Percentiles rank a stretch among this genome's conserved stretches.
phyloP scores from a whole-genome alignment of 2,797 vertebrate species.

The Pseudomugil tenellus region DNA sequence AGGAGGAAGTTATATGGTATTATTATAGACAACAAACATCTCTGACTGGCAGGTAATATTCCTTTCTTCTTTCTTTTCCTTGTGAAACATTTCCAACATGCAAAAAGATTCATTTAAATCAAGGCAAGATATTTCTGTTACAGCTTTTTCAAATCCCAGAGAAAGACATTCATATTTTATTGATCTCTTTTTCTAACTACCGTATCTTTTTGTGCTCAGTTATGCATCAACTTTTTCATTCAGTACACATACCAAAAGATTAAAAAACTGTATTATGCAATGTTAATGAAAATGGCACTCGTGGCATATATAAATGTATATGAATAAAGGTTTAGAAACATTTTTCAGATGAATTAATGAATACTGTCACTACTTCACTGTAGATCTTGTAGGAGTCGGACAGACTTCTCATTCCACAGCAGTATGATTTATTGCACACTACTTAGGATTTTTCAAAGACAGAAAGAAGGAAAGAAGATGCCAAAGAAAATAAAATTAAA shows the following conservation, averaged over 20 bases:
- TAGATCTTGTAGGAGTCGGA: conserved; percentile 1
- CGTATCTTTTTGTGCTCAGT: neutral
- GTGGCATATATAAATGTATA: neutral
- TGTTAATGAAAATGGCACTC: conserved; percentile 2
- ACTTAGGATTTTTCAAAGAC: conserved; percentile 15
- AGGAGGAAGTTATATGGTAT: neutral
- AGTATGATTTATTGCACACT: conserved; percentile 1
- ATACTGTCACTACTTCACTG: neutral
- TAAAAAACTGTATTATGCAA: neutral
- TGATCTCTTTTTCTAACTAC: neutral
- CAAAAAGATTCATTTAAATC: neutral
- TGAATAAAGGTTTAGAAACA: neutral
- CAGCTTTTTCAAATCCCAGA: neutral
- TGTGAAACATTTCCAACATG: neutral
- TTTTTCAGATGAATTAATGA: neutral
- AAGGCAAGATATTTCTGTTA: neutral
- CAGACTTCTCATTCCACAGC: conserved; percentile 4
- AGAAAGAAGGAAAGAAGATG: conserved; percentile 3
- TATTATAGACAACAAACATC: neutral
- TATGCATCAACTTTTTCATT: neutral
- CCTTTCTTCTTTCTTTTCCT: neutral
- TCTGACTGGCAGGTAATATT: neutral
- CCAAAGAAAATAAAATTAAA: conserved; percentile 10
- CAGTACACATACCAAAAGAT: neutral
- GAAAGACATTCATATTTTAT: neutral